A percentile compares a stretch with the other conserved stretches of the same genome.
Conservation (phyloP, 2,113 vertebrate genomes). For the Tringa solitaria region DNA sequence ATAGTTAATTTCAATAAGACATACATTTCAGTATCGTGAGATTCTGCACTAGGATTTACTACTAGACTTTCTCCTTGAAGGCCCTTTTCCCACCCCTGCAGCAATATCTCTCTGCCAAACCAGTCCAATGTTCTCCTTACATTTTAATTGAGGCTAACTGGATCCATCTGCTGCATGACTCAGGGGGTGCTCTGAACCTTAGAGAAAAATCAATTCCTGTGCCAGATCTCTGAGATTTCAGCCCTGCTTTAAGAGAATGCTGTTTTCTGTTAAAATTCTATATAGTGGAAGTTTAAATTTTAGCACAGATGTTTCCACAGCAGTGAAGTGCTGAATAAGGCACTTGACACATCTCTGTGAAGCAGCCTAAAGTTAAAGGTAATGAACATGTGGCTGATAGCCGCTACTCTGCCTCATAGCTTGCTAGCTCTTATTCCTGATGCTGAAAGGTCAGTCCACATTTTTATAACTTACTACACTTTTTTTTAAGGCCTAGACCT, state of each 20-base stretch:
- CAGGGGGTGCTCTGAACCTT: background rate
- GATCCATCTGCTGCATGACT: background rate
- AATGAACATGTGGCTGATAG: background rate
- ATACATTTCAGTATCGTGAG: background rate
- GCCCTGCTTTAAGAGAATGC: background rate
- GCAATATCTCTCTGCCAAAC: background rate
- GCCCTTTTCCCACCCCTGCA: background rate
- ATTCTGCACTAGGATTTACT: background rate
- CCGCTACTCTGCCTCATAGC: background rate
- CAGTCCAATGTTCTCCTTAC: background rate
- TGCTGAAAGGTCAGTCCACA: background rate
- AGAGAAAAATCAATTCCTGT: background rate
- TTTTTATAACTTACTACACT: background rate
- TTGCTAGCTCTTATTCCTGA: background rate
- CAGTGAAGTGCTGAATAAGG: background rate
- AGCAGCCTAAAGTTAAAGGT: background rate
- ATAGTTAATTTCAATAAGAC: background rate
- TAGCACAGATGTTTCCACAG: background rate
- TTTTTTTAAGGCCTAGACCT: background rate
- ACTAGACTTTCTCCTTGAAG: background rate
- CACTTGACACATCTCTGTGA: background rate
- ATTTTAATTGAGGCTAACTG: slow-evolving; percentile 11
- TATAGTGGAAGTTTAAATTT: background rate
- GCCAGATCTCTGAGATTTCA: background rate
- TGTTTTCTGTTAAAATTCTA: background rate